Evolutionary conservation across 2,888 invertebrate genomes (phyloP).

Genomic region (Agrotis clavis): DNA sequence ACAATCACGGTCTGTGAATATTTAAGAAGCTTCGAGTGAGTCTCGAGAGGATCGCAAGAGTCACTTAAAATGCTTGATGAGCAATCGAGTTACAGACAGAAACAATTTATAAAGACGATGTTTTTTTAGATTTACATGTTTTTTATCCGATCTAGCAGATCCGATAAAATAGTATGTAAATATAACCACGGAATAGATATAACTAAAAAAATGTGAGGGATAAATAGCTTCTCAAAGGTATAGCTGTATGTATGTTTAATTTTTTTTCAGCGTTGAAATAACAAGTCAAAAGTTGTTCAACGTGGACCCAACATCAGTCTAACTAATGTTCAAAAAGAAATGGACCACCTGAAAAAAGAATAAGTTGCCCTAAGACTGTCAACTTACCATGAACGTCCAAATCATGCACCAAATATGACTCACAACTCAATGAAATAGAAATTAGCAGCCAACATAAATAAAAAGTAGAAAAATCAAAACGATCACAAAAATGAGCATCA

Average conservation of each 20-base stretch:
- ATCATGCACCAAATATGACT: constrained; percentile 23
- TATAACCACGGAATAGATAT: too few relatives aligned
- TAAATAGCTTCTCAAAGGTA: background rate
- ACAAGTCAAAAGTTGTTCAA: too few relatives aligned
- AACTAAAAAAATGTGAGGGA: too few relatives aligned
- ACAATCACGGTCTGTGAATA: constrained; percentile 85
- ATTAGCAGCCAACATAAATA: constrained; percentile 70
- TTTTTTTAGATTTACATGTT: too few relatives aligned
- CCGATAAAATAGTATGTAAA: too few relatives aligned
- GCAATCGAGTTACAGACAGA: constrained; percentile 78
- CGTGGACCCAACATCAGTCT: background rate
- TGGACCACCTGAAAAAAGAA: background rate
- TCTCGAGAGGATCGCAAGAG: constrained; percentile 83
- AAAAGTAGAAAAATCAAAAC: constrained; percentile 71
- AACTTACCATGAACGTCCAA: background rate
- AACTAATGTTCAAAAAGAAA: background rate
- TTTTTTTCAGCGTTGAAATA: too few relatives aligned
- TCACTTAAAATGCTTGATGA: constrained; percentile 87
- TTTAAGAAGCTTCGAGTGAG: constrained; percentile 83
- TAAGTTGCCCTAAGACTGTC: background rate
- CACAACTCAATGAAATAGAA: constrained; percentile 44
- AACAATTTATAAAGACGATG: constrained; percentile 56
- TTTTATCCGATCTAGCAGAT: too few relatives aligned
- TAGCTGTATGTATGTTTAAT: background rate
- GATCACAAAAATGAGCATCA: constrained; percentile 86